A percentile compares a stretch with the other conserved stretches of the same genome.
phyloP scores from a whole-genome alignment of 30 jellyfish, hydroid and myxozoan genomes.

The Pelagia noctiluca region DNA sequence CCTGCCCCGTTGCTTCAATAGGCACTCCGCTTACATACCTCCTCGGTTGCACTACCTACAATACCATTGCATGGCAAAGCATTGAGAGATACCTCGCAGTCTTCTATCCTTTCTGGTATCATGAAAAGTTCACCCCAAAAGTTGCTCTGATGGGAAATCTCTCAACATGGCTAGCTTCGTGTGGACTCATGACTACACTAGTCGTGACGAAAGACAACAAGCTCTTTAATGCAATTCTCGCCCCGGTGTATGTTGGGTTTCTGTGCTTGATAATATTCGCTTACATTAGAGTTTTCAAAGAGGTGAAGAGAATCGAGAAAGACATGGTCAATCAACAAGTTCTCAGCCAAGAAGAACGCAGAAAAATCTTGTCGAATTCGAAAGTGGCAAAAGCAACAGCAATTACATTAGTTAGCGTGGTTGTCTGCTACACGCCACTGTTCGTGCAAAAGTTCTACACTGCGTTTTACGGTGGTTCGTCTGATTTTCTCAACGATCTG shows the following conservation, averaged over 20 bases:
- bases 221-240: slow-evolving; percentile 26
- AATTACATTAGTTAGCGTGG: slow-evolving; percentile 29
- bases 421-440: slow-evolving; percentile 46
- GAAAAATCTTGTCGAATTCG: slow-evolving; percentile 42
- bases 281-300: slow-evolving; percentile 32
- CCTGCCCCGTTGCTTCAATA: slow-evolving; percentile 52
- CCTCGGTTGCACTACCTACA: slow-evolving; percentile 42
- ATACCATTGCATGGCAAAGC: slow-evolving; percentile 47
- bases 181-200: slow-evolving; percentile 16
- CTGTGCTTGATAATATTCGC: slow-evolving; percentile 13
- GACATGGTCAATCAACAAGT: slow-evolving; percentile 51
- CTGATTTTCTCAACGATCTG: background rate
- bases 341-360: slow-evolving; percentile 31
- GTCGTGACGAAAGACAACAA: slow-evolving; percentile 37
- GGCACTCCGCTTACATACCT: slow-evolving; percentile 57
- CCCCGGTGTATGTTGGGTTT: slow-evolving; percentile 4
- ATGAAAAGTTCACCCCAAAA: slow-evolving; percentile 29
- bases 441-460: slow-evolving; percentile 30
- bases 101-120: slow-evolving; percentile 67
- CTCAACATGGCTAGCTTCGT: slow-evolving; percentile 37
- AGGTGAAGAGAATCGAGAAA: slow-evolving; percentile 52
- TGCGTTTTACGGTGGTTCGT: slow-evolving; percentile 26
- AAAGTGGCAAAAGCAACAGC: slow-evolving; percentile 69
- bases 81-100: slow-evolving; percentile 62
- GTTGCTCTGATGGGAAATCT: slow-evolving; percentile 12